Conservation (phyloP, 2,888 invertebrate species). For the Callimorpha dominula region DNA sequence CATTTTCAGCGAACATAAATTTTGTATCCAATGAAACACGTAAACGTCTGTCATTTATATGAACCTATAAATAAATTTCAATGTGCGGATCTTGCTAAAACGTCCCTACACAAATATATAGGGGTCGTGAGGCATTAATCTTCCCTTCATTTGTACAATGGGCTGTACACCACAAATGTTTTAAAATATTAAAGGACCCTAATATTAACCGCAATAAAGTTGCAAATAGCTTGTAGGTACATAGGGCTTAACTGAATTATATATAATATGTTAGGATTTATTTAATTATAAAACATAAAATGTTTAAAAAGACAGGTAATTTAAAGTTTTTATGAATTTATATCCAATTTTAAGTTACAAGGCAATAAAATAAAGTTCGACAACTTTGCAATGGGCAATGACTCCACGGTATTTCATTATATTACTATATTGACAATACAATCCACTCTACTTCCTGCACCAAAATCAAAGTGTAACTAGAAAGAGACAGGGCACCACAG, state of each 20-base stretch:
- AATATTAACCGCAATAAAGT: slow-evolving; percentile 36
- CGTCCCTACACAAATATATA: slow-evolving; percentile 76
- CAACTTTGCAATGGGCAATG: no score
- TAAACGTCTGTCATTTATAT: slow-evolving; percentile 72
- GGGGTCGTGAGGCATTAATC: slow-evolving; percentile 76
- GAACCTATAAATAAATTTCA: slow-evolving; percentile 79
- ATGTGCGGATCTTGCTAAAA: slow-evolving; percentile 76
- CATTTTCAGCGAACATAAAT: slow-evolving; percentile 64
- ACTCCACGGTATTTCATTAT: no score
- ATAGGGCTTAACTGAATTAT: background rate
- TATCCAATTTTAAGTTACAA: background rate
- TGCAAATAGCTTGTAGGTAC: slow-evolving; percentile 33
- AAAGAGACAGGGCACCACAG: background rate
- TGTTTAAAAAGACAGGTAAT: background rate
- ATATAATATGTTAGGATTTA: background rate
- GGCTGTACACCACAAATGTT: slow-evolving; percentile 42
- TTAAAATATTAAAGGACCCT: slow-evolving; percentile 41
- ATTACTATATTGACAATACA: no score
- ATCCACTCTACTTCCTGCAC: no score
- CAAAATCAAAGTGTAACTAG: background rate
- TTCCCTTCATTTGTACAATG: slow-evolving; percentile 70
- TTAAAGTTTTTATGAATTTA: background rate
- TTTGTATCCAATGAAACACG: slow-evolving; percentile 67
- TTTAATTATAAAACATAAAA: background rate
- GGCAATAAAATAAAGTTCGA: background rate